Percentiles rank a stretch among this genome's conserved stretches.
Conservation (phyloP, 2,797 vertebrate genomes). For the Gobio occitaniae region DNA sequence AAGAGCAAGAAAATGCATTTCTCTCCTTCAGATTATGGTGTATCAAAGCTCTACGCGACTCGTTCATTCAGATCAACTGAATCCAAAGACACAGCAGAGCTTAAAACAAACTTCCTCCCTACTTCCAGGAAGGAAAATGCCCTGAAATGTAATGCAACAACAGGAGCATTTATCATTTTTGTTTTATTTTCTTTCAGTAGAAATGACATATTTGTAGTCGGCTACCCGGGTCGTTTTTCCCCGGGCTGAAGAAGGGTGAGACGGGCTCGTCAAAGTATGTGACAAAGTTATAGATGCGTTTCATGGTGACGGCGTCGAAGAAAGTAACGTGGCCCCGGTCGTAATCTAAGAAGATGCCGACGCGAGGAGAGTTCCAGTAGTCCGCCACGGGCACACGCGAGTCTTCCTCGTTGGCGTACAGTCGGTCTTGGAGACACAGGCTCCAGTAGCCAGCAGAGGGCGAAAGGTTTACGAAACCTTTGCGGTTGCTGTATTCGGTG, state of each 20-base stretch:
- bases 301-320: slow-evolving; percentile 84
- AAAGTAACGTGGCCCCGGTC: slow-evolving; percentile 81
- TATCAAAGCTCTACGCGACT: slow-evolving; percentile 19
- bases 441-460: slow-evolving; percentile 83
- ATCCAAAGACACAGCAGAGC: slow-evolving; percentile 11
- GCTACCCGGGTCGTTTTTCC: slow-evolving; percentile 82
- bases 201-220: slow-evolving; percentile 83
- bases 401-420: slow-evolving; percentile 82
- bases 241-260: slow-evolving; percentile 83
- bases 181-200: slow-evolving; percentile 70
- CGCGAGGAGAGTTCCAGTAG: slow-evolving; percentile 82
- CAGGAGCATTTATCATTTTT: slow-evolving; percentile 6
- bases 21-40: slow-evolving; percentile 41
- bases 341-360: slow-evolving; percentile 83
- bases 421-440: slow-evolving; percentile 81
- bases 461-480: slow-evolving; percentile 80
- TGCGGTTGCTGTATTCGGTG: slow-evolving; percentile 81
- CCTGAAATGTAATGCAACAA: slow-evolving; percentile 36
- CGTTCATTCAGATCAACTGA: slow-evolving; percentile 35
- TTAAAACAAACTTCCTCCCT: slow-evolving; percentile 9
- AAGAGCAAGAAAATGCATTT: slow-evolving; percentile 42
- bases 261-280: slow-evolving; percentile 80
- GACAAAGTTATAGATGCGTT: slow-evolving; percentile 79
- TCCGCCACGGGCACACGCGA: slow-evolving; percentile 79
- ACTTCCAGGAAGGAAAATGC: neutral